Evolutionary conservation across 2,888 invertebrate species (phyloP).

Genomic region (Epistrophe grossulariae): DNA sequence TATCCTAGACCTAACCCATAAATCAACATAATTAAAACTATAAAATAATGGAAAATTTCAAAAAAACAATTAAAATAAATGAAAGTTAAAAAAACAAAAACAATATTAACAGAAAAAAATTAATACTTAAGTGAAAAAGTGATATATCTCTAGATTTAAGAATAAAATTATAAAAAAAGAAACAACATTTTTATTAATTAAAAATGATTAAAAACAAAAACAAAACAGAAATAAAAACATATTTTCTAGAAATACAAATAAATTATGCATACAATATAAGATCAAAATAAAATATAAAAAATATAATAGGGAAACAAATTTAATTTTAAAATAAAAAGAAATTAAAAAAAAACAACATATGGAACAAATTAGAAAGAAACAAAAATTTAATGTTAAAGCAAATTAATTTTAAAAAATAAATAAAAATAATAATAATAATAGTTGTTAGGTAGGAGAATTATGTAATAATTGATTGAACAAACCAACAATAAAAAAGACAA

Average conservation of each 20-base stretch:
- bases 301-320: constrained; percentile 71
- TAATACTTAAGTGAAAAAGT: constrained; percentile 75
- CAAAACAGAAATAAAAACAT: constrained; percentile 43
- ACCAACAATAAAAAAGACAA: not conserved
- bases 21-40: not conserved
- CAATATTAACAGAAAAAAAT: constrained; percentile 42
- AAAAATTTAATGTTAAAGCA: constrained; percentile 30
- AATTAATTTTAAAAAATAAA: not conserved
- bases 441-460: constrained; percentile 64
- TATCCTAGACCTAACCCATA: constrained; percentile 61
- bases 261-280: constrained; percentile 57
- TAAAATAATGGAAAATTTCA: constrained; percentile 21
- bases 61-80: constrained; percentile 41
- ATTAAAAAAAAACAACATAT: constrained; percentile 34
- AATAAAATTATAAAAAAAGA: constrained; percentile 21
- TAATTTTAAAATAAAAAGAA: constrained; percentile 54
- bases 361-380: constrained; percentile 53
- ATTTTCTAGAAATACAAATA: constrained; percentile 73
- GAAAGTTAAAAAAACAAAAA: constrained; percentile 33
- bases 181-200: constrained; percentile 70
- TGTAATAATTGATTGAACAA: constrained; percentile 58
- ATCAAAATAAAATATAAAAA: constrained; percentile 41
- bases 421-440: constrained; percentile 18
- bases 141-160: constrained; percentile 74
- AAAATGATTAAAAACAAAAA: constrained; percentile 31